Conservation (phyloP, 2,888 invertebrate genomes). For the Athrips mouffetella region DNA sequence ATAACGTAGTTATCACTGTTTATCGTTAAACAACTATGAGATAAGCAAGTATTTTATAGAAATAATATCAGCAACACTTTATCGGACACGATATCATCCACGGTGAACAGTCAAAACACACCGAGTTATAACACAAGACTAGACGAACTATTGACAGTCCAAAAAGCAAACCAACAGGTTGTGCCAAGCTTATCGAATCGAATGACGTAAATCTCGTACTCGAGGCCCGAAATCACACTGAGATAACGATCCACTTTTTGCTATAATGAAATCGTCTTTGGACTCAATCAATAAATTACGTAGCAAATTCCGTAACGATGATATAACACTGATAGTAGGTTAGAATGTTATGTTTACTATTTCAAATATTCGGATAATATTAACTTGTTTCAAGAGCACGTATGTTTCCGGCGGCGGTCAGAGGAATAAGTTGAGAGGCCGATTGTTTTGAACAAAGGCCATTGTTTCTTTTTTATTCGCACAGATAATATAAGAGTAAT, state of each 20-base stretch:
- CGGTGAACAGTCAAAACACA: slow-evolving; percentile 31
- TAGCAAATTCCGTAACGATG: slow-evolving; percentile 15
- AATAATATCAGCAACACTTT: slow-evolving; percentile 27
- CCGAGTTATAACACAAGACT: slow-evolving; percentile 49
- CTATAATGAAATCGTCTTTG: slow-evolving; percentile 17
- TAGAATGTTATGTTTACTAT: slow-evolving; percentile 4
- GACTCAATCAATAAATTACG: slow-evolving; percentile 16
- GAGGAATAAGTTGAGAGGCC: slow-evolving; percentile 54
- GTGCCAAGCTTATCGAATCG: slow-evolving; percentile 51
- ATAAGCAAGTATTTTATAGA: slow-evolving; percentile 36
- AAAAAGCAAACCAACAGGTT: slow-evolving; percentile 67
- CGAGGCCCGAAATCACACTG: slow-evolving; percentile 38
- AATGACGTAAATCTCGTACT: slow-evolving; percentile 54
- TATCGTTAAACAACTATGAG: slow-evolving; percentile 16
- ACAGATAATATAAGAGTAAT: slow-evolving; percentile 46
- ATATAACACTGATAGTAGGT: slow-evolving; percentile 14
- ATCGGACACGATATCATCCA: slow-evolving; percentile 23
- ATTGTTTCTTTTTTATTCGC: slow-evolving; percentile 70
- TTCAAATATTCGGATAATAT: slow-evolving; percentile 6
- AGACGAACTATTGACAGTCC: slow-evolving; percentile 60
- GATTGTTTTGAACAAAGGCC: slow-evolving; percentile 66
- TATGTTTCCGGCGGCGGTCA: slow-evolving; percentile 47
- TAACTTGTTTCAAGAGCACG: slow-evolving; percentile 32
- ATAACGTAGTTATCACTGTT: neutral
- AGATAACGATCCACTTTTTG: slow-evolving; percentile 26